phyloP scores from a whole-genome alignment of 2,113 vertebrate genomes.

The Laticauda colubrina region DNA sequence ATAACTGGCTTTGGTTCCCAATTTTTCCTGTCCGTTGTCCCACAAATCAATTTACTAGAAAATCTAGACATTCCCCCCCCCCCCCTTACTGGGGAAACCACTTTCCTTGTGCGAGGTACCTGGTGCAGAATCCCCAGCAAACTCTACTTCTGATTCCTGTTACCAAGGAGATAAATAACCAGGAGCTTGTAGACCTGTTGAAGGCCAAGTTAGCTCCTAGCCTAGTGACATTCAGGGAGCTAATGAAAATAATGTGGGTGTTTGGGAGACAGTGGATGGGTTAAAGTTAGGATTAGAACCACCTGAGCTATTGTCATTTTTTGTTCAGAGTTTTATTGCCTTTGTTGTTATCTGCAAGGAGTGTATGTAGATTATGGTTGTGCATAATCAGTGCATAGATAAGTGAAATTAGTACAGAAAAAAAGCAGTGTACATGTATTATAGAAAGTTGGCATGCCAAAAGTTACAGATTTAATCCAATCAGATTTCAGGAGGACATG shows the following conservation, averaged over 20 bases:
- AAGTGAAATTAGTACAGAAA: background rate
- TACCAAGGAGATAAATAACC: background rate
- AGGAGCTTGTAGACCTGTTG: background rate
- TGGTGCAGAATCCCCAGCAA: background rate
- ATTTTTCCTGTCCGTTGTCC: background rate
- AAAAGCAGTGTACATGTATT: background rate
- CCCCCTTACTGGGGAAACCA: background rate
- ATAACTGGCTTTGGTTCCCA: background rate
- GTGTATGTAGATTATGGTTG: background rate
- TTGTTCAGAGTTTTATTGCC: background rate
- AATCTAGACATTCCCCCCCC: background rate
- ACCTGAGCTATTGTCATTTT: background rate
- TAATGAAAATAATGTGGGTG: background rate
- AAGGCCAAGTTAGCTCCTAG: background rate
- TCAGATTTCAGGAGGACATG: background rate
- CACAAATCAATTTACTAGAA: background rate
- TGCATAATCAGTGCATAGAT: background rate
- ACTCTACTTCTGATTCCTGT: background rate
- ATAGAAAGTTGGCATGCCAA: background rate
- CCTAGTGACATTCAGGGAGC: background rate
- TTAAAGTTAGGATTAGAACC: background rate
- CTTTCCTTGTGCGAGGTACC: background rate
- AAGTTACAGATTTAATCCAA: background rate
- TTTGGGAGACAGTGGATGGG: background rate
- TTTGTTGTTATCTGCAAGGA: background rate